Evolutionary conservation across 2,113 vertebrate species (phyloP), one percentile per base, ranked within the genome.

Genomic region (Gallinago media): DNA sequence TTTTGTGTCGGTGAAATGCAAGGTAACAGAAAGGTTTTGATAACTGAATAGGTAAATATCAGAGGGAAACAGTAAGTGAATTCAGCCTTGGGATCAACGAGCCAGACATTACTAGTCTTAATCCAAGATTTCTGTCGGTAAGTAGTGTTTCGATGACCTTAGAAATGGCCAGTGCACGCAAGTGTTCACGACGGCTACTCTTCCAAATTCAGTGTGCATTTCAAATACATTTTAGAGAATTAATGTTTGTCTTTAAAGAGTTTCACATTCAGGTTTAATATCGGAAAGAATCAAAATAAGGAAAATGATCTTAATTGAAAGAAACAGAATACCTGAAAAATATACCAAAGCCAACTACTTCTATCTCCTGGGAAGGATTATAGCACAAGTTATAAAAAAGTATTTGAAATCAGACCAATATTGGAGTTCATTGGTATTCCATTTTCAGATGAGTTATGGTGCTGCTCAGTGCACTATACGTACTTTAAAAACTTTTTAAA

Each of bases 1-100:
- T 90, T 92, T 94, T 93, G 49, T 66, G 91, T 61, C 87, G 38
- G 85, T 91, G 82, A 95, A 96, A 76, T 89, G 89, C 56, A 97
- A 80, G 76, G 85, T 68, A 89, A 95, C 46, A 38, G 93, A 78
- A 95, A 74, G 71, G 15, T 52, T 89, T 25, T 85, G 92, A 76
- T 71, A 93, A 85, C 54, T 56, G 38, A 88, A 62, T 16, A 90
- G 4, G 26, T 72, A 95, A 92, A 62, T 75, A 89, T 58, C 56
- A 81, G 62, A 92, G 63, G 78, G 70, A 78, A 91, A 89, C 61
- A 93, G 55, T 44, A 86, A 88, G 38, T 87, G 20, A 72, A 54
- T 8, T 70, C 2, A n/a, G 65, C 61, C 83, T 86, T 52, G 58
- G 66, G 74, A 81, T 49, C 44, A 82, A 83, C 15, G 27, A 95